Base-by-base conservation (phyloP, 2,113 vertebrate genomes). In the Cochlearius cochlearius region DNA sequence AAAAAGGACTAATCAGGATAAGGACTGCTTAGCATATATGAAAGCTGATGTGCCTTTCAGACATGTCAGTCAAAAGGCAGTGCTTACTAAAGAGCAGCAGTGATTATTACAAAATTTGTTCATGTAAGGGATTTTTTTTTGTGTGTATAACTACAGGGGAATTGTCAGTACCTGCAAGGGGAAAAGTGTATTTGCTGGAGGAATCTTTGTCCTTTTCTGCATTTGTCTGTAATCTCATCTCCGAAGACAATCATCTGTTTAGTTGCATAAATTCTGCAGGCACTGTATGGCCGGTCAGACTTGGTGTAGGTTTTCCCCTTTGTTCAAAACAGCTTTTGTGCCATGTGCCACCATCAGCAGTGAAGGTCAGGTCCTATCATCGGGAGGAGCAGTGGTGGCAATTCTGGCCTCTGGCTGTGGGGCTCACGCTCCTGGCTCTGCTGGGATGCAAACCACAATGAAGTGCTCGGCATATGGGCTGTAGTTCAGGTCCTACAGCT, bases 21-120 rank as follows among this genome's bases (percentile, higher is more conserved):
- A 90, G 88, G 91, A 64, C 82, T 95, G 95, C 91, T 95, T 92
- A 73, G 92, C 94, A 92, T 96, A 94, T 93, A 95, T 96, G 96
- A 97, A 97, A 97, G 80, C 85, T 95, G 93, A 83, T 94, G 80
- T 94, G 83, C 81, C 36, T 92, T 95, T 96, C 62, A 90, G 77
- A 91, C 20, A 22, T 69, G 95, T 67, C 87, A 94, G 87, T 95
- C 84, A 96, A 89, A 86, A 88, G 53, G 41, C 58, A 95, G 30
- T 58, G 36, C 93, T 94, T 63, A 39, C 62, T 85, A 49, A 94
- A 94, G 38, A 92, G 81, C 41, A 91, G 62, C 74, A 66, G 58
- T 38, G n/a, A 90, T 94, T 90, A 74, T 71, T 75, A 53, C 67
- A 71, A 60, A 74, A 82, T 79, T n/a, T 68, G 71, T 81, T 39